These are phyloP conservation scores for Cremastinae sp. DNA, from an alignment of 2,888 invertebrate species.

Conservation along the genomic window DNA sequence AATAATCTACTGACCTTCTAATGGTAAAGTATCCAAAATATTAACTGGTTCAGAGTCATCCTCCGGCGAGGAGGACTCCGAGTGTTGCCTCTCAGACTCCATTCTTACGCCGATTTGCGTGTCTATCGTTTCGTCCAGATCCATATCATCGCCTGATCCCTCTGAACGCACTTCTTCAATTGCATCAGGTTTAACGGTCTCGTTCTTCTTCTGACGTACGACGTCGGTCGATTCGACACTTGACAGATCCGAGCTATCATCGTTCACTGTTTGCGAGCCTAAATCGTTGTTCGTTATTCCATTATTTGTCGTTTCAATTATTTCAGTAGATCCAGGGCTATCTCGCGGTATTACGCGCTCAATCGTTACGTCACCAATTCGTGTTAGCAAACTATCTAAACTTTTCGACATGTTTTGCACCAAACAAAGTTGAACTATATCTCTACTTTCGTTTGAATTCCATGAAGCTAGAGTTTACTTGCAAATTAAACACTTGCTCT, in stretches of 20 bases:
- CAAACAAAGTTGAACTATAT: conserved; percentile 40
- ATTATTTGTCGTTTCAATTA: conserved; percentile 60
- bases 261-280: conserved; percentile 71
- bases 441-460: conserved; percentile 33
- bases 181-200: conserved; percentile 69
- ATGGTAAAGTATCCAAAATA: conserved; percentile 77
- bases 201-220: conserved; percentile 72
- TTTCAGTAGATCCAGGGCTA: conserved; percentile 66
- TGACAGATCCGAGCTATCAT: conserved; percentile 78
- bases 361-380: conserved; percentile 84
- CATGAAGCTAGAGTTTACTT: conserved; percentile 47
- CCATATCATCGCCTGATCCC: conserved; percentile 78
- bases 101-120: conserved; percentile 77
- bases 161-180: conserved; percentile 77
- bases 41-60: conserved; percentile 78
- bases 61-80: conserved; percentile 66
- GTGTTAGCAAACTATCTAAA: conserved; percentile 83
- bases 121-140: conserved; percentile 79
- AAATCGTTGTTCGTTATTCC: conserved; percentile 67
- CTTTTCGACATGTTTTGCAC: conserved; percentile 76
- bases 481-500: conserved; percentile 25
- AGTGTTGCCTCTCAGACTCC: conserved; percentile 72
- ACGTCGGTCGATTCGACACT: conserved; percentile 79
- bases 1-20: conserved; percentile 76
- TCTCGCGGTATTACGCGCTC: conserved; percentile 80